Evolutionary conservation across 2,113 vertebrate genomes (phyloP).

Genomic region (Thalassarche chlororhynchos): DNA sequence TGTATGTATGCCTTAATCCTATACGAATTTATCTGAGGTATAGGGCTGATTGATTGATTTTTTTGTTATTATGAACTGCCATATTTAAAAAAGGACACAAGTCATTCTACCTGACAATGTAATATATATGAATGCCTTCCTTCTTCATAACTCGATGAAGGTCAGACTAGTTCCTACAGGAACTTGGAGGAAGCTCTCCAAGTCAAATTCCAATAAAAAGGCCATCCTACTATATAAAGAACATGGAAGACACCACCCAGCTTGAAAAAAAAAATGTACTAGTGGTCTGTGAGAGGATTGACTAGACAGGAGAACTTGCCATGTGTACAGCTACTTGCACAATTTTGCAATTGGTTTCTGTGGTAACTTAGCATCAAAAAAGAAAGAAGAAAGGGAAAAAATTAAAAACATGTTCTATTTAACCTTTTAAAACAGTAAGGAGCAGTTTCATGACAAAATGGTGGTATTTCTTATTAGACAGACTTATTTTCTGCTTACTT

Average conservation of each 20-base stretch:
- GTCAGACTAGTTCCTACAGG: conserved; percentile 2
- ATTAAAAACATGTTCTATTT: background rate
- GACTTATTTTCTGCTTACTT: background rate
- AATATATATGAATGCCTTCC: background rate
- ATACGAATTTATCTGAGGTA: background rate
- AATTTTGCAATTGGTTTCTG: background rate
- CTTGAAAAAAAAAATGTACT: background rate
- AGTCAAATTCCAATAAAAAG: conserved; percentile 24
- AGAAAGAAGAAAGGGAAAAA: background rate
- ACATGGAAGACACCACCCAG: background rate
- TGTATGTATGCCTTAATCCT: conserved; percentile 6
- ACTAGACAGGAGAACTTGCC: background rate
- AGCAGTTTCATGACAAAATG: background rate
- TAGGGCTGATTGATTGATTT: background rate
- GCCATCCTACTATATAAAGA: background rate
- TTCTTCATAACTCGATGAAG: background rate
- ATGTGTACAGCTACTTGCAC: background rate
- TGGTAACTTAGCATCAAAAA: background rate
- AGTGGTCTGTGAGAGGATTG: background rate
- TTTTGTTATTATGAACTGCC: background rate
- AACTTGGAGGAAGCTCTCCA: background rate
- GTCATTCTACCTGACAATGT: background rate
- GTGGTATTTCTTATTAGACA: background rate
- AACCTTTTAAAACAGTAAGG: background rate
- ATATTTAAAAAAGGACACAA: background rate